These are phyloP conservation scores for Yasuhikotakia modesta DNA, from an alignment of 2,797 vertebrate species.

Conservation along the genomic window DNA sequence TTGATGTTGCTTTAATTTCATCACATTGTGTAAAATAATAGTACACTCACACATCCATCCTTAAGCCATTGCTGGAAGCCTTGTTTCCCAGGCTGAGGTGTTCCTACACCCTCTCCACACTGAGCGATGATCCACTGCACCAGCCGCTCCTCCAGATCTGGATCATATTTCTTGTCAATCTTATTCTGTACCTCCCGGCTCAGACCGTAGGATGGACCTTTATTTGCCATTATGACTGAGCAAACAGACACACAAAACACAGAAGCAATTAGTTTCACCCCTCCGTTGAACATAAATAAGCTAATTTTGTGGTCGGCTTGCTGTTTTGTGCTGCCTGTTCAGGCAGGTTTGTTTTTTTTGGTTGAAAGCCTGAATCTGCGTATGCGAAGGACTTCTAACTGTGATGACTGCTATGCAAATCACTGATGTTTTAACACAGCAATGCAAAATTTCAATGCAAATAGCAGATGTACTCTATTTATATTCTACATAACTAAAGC, in stretches of 20 bases:
- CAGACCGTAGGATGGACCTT: conserved; percentile 88
- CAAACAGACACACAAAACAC: conserved; percentile 29
- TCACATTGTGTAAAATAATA: background rate
- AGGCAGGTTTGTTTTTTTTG: conserved; percentile 19
- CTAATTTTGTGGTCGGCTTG: background rate
- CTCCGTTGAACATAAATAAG: background rate
- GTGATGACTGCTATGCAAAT: conserved; percentile 3
- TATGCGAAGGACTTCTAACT: conserved; percentile 1
- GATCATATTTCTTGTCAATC: conserved; percentile 95
- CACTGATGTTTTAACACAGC: background rate
- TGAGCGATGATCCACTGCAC: conserved; percentile 88
- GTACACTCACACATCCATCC: conserved; percentile 85
- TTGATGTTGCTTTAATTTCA: background rate
- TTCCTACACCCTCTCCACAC: conserved; percentile 75
- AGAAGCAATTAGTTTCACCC: background rate
- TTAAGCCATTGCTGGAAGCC: conserved; percentile 96
- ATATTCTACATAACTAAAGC: background rate
- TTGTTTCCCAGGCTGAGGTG: conserved; percentile 80
- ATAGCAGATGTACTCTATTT: conserved; percentile 12
- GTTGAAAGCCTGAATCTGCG: background rate
- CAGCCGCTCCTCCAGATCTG: conserved; percentile 88
- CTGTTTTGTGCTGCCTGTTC: background rate
- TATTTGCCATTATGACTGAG: conserved; percentile 86
- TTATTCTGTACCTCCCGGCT: conserved; percentile 90
- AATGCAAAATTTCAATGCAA: background rate